Evolutionary conservation across 2,113 vertebrate genomes (phyloP).

Genomic region (Sakesphorus luctuosus): DNA sequence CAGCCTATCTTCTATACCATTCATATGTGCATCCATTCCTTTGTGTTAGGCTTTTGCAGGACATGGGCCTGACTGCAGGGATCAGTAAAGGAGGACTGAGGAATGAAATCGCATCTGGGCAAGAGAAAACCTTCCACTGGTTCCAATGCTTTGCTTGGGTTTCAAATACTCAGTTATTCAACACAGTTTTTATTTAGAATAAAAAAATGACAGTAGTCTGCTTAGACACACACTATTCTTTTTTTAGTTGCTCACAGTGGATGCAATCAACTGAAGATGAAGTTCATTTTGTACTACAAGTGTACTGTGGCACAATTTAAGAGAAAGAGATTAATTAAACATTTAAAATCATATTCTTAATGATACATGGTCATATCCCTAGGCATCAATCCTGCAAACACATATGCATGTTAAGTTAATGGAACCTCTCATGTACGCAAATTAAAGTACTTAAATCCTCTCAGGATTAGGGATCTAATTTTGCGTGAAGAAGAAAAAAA

Average conservation of each 20-base stretch:
- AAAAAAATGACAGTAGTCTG: neutral
- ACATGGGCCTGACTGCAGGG: neutral
- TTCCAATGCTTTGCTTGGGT: neutral
- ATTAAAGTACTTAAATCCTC: neutral
- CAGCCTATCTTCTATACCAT: neutral
- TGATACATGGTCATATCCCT: neutral
- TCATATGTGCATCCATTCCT: rapidly evolving
- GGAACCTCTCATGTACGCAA: neutral
- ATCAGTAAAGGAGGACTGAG: neutral
- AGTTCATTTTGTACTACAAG: neutral
- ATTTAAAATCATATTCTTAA: conserved; percentile 17
- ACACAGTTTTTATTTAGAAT: neutral
- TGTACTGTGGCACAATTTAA: neutral
- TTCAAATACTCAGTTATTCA: neutral
- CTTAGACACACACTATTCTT: neutral
- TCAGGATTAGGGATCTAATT: neutral
- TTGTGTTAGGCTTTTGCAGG: neutral
- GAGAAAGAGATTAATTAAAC: neutral
- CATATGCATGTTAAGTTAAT: neutral
- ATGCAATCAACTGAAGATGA: neutral
- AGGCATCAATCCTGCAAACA: neutral
- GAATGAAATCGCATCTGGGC: neutral
- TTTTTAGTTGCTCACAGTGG: neutral
- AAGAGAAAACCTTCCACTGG: neutral
- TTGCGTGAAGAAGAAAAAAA: neutral